Percentiles rank a stretch among this genome's conserved stretches.
Evolutionary conservation across 2,113 vertebrate genomes (phyloP).

Genomic region (Saguinus midas): DNA sequence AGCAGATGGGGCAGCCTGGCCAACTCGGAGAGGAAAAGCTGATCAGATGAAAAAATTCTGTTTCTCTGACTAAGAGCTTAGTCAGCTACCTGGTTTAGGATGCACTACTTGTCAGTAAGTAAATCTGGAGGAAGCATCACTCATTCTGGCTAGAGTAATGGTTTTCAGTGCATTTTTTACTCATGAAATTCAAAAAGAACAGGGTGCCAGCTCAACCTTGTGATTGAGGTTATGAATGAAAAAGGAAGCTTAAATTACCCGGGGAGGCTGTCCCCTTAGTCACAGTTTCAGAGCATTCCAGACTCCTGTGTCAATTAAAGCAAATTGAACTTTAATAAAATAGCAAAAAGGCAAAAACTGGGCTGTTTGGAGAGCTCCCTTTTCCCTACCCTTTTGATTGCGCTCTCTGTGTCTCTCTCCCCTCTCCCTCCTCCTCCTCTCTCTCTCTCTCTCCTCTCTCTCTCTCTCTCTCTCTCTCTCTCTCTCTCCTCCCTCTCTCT

Average conservation of each 20-base stretch:
- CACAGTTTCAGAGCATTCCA: slow-evolving; percentile 75
- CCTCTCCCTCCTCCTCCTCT: background rate
- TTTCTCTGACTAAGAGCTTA: slow-evolving; percentile 84
- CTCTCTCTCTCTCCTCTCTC: too few species aligned
- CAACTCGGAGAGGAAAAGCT: slow-evolving; percentile 45
- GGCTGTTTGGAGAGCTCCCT: slow-evolving; percentile 26
- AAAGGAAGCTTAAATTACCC: slow-evolving; percentile 81
- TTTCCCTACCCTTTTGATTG: background rate
- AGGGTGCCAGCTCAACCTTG: slow-evolving; percentile 84
- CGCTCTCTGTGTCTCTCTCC: background rate
- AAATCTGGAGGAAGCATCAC: slow-evolving; percentile 74
- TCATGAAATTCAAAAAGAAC: slow-evolving; percentile 82
- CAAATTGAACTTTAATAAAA: slow-evolving; percentile 40
- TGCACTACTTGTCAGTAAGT: slow-evolving; percentile 76
- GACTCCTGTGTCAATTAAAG: slow-evolving; percentile 66
- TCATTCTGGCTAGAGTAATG: slow-evolving; percentile 74
- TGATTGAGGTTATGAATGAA: slow-evolving; percentile 82
- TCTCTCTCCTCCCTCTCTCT: too few species aligned
- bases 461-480: too few species aligned
- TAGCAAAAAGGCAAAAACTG: slow-evolving; percentile 68
- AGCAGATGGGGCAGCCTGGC: slow-evolving; percentile 16
- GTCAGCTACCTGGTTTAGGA: slow-evolving; percentile 82
- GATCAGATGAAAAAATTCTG: slow-evolving; percentile 79
- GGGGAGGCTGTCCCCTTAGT: slow-evolving; percentile 81
- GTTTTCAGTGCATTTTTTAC: slow-evolving; percentile 83